Base-by-base conservation (phyloP, 2,888 invertebrate genomes). In the Leptodirus hochenwartii region DNA sequence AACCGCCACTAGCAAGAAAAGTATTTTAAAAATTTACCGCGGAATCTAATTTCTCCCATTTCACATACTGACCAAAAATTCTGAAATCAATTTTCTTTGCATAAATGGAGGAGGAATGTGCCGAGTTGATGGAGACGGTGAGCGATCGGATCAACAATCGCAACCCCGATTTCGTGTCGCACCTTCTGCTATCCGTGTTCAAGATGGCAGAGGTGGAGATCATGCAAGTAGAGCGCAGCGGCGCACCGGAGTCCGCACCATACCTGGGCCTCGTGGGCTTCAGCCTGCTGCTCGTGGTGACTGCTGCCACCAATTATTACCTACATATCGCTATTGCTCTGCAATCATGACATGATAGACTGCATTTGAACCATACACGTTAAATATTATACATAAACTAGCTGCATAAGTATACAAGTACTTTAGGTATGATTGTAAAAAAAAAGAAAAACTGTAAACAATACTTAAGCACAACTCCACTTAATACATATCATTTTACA, bases 131-230 rank as follows among this genome's bases (percentile, higher is more conserved):
- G 38, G 78, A 81, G 56, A 67, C 74, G 39, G 69, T 87, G 36
- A 81, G 80, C 50, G 71, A 78, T 37, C 74, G 81, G 47, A 84
- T 88, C 50, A 87, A 85, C 60, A 69, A 75, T 27, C 76, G 79
- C 46, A 75, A 82, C 53, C 75, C 79, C 40, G 80, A 84, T 47
- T 75, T 87, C 41, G 77, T 79, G 47, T 82, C 84, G 28, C 84
- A 87, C 54, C 71, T 82, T 35, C 65, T 85, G 20, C 66, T 87
- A 34, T 87, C 87, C 42, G 84, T 87, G 54, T 81, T 87, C 62
- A 87, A 87, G 62, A 80, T 87, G 63, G 85, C 85, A 30, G 85
- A 85, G 62, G 84, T 87, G 30, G 84, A 85, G 56, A 77, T 84
- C 29, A 73, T 81, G 39, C 73, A 81, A 56, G 78, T 82, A 14